phyloP scores from a whole-genome alignment of 2,113 vertebrate species.

The Morone chrysops region DNA sequence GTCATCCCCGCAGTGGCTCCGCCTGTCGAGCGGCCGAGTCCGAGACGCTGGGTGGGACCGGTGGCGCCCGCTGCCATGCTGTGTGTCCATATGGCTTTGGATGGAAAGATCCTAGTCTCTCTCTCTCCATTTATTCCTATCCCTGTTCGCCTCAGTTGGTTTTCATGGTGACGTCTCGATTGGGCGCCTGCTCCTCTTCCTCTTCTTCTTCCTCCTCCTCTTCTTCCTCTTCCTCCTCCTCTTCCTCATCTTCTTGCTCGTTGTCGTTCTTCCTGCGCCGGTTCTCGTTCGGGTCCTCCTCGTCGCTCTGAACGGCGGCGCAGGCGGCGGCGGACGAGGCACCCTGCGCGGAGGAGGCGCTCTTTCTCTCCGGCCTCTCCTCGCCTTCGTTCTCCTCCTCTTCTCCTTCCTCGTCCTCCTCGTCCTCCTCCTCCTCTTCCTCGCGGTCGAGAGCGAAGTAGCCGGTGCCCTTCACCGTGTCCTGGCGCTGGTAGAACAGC shows the following conservation, averaged over 20 bases:
- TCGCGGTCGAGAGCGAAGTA: constrained; percentile 96
- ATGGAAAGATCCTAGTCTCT: constrained; percentile 75
- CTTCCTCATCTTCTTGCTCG: constrained; percentile 89
- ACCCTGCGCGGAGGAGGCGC: constrained; percentile 55
- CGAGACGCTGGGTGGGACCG: constrained; percentile 50
- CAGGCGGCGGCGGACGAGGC: not conserved
- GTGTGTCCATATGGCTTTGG: constrained; percentile 91
- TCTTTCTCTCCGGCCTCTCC: constrained; percentile 85
- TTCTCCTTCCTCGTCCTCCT: constrained; percentile 89
- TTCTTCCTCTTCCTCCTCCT: constrained; percentile 85
- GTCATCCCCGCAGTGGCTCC: constrained; percentile 38
- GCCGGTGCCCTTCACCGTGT: constrained; percentile 96
- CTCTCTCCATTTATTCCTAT: constrained; percentile 58
- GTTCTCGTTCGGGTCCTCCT: constrained; percentile 92
- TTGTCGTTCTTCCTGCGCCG: constrained; percentile 89
- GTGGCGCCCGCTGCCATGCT: constrained; percentile 72
- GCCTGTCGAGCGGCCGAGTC: constrained; percentile 45
- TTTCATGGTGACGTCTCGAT: constrained; percentile 94
- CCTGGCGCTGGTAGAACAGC: constrained; percentile 97
- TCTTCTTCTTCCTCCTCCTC: constrained; percentile 87
- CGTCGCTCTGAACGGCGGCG: constrained; percentile 66
- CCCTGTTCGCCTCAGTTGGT: constrained; percentile 87
- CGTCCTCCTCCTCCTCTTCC: constrained; percentile 88
- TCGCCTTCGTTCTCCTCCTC: constrained; percentile 79
- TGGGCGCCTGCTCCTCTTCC: constrained; percentile 87